phyloP scores from a whole-genome alignment of 2,113 vertebrate species.

The Rhegmatorhina hoffmannsi region DNA sequence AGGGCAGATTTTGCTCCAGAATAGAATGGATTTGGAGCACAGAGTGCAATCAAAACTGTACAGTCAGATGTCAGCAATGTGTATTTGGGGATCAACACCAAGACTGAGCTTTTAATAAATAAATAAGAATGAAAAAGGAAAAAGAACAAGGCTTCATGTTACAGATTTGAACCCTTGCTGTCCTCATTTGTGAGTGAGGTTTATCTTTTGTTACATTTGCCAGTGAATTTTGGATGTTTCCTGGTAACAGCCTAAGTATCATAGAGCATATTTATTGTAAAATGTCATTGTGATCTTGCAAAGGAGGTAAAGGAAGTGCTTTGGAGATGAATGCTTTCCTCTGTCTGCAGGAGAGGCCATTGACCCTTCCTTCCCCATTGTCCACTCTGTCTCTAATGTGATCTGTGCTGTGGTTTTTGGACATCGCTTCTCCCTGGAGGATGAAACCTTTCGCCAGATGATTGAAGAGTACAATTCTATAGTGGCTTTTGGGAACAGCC shows the following conservation, averaged over 20 bases:
- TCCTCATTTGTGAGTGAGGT: neutral
- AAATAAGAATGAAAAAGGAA: neutral
- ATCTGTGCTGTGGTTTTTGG: conserved; percentile 63
- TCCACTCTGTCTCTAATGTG: conserved; percentile 45
- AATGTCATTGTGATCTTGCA: neutral
- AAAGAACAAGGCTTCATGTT: neutral
- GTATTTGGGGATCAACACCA: neutral
- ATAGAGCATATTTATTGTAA: neutral
- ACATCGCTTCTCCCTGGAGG: conserved; percentile 17
- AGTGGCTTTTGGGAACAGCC: conserved; percentile 42
- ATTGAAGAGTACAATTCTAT: neutral
- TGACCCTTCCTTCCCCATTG: conserved; percentile 28
- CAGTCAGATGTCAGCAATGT: neutral
- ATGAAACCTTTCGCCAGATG: conserved; percentile 50
- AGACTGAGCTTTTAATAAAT: neutral
- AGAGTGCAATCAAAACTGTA: neutral
- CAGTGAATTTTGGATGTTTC: neutral
- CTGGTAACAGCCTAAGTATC: neutral
- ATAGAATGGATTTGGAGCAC: neutral
- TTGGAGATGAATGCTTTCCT: neutral
- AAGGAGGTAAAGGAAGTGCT: neutral
- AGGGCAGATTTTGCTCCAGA: neutral
- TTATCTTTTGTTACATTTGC: neutral
- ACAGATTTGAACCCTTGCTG: neutral
- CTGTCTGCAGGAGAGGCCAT: conserved; percentile 54